Evolutionary conservation across 2,797 vertebrate genomes (phyloP).

Genomic region (Lophotriccus pileatus): DNA sequence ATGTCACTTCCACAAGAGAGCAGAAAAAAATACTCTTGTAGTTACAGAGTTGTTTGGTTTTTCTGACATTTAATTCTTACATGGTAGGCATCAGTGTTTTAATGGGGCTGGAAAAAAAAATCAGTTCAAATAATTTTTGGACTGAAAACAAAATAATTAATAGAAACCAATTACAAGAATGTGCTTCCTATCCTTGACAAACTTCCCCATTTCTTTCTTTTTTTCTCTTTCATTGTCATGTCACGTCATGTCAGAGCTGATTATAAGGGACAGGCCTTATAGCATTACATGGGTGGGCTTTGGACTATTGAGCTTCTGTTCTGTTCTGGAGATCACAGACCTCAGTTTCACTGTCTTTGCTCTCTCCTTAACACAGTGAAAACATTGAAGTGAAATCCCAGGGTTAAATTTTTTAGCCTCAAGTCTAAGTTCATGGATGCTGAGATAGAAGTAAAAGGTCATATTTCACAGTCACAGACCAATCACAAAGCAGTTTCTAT

Average conservation of each 20-base stretch:
- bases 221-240: not conserved
- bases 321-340: not conserved
- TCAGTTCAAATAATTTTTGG: not conserved
- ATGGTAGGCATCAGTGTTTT: not conserved
- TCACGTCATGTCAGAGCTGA: not conserved
- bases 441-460: not conserved
- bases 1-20: conserved; percentile 21
- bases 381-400: not conserved
- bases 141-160: not conserved
- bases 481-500: not conserved
- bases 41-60: not conserved
- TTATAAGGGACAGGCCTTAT: not conserved
- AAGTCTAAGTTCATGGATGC: not conserved
- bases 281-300: not conserved
- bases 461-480: not conserved
- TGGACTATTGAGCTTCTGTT: not conserved
- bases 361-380: not conserved
- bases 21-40: not conserved
- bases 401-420: not conserved
- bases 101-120: not conserved
- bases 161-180: conserved; percentile 6
- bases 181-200: not conserved
- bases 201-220: not conserved
- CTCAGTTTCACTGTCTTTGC: not conserved
- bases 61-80: conserved; percentile 32